A percentile compares a stretch with the other conserved stretches of the same genome.
Evolutionary conservation across 2,113 vertebrate genomes (phyloP).

Genomic region (Leptobrachium ailaonicum): DNA sequence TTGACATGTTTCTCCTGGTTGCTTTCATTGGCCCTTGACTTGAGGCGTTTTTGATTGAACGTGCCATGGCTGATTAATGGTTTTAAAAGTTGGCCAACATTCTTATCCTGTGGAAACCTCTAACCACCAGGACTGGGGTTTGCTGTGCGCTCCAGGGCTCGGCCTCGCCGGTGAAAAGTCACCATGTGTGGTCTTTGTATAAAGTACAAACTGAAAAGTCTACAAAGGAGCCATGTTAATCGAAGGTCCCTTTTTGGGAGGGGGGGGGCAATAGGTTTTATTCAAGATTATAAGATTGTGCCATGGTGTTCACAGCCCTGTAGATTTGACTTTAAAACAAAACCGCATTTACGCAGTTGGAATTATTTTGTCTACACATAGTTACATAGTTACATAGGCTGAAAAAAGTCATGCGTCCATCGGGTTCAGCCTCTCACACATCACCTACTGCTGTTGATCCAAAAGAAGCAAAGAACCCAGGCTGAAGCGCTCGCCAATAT

Average conservation of each 20-base stretch:
- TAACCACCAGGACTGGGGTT: not conserved
- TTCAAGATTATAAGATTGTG: too few species aligned
- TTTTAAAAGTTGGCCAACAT: not conserved
- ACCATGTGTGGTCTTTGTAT: conserved; percentile 8
- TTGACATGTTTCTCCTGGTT: conserved; percentile 32
- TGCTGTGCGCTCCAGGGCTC: not conserved
- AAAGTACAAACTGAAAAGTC: not conserved
- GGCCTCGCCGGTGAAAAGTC: not conserved
- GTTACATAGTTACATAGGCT: too few species aligned
- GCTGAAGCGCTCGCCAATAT: too few species aligned
- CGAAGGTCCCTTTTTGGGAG: not conserved
- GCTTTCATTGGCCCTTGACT: conserved; percentile 15
- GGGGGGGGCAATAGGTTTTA: too few species aligned
- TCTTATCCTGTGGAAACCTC: not conserved
- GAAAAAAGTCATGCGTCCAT: too few species aligned
- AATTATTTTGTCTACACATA: too few species aligned
- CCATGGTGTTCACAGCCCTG: too few species aligned
- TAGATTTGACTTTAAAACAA: too few species aligned
- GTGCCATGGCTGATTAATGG: conserved; percentile 1
- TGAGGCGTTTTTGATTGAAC: conserved; percentile 8
- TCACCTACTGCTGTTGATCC: too few species aligned
- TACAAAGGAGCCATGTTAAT: not conserved
- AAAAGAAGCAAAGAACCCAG: too few species aligned
- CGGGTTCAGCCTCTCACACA: too few species aligned
- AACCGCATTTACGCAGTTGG: too few species aligned